A percentile compares a stretch with the other conserved stretches of the same genome.
phyloP scores from a whole-genome alignment of 2,888 invertebrate species.

The Mimumesa dahlbomi region DNA sequence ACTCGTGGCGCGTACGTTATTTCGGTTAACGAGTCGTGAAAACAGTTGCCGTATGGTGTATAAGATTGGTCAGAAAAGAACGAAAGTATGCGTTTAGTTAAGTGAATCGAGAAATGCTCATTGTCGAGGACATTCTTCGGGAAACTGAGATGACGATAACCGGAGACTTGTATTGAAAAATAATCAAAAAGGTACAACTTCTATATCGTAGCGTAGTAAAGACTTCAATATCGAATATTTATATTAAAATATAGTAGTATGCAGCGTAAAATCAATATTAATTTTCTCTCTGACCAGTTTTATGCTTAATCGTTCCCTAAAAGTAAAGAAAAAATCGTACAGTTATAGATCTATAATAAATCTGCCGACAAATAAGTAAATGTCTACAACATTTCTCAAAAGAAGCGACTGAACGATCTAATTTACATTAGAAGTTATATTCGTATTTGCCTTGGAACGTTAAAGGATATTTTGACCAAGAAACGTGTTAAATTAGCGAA shows the following conservation, averaged over 20 bases:
- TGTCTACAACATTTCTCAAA: not conserved
- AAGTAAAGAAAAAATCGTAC: not conserved
- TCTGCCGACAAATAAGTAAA: not conserved
- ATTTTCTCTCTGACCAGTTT: constrained; percentile 40
- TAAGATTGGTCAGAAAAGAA: constrained; percentile 30
- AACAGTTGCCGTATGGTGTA: too few species aligned
- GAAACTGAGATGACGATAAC: not conserved
- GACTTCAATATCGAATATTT: not conserved
- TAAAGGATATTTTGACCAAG: not conserved
- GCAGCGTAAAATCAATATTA: not conserved
- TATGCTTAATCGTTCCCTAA: constrained; percentile 24
- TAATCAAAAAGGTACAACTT: constrained; percentile 21
- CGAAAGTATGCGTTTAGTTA: not conserved
- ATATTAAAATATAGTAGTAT: not conserved
- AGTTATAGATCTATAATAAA: not conserved
- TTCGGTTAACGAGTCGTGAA: too few species aligned
- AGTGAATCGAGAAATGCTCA: not conserved
- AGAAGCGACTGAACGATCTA: not conserved
- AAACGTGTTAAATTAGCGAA: not conserved
- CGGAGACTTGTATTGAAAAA: too few species aligned
- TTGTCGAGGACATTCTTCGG: not conserved
- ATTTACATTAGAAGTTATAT: not conserved
- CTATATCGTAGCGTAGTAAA: constrained; percentile 28
- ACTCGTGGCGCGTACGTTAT: too few species aligned
- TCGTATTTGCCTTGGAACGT: not conserved